A percentile compares a stretch with the other conserved stretches of the same genome.
phyloP scores from a whole-genome alignment of 2,797 vertebrate genomes.

The Decapterus maruadsi region DNA sequence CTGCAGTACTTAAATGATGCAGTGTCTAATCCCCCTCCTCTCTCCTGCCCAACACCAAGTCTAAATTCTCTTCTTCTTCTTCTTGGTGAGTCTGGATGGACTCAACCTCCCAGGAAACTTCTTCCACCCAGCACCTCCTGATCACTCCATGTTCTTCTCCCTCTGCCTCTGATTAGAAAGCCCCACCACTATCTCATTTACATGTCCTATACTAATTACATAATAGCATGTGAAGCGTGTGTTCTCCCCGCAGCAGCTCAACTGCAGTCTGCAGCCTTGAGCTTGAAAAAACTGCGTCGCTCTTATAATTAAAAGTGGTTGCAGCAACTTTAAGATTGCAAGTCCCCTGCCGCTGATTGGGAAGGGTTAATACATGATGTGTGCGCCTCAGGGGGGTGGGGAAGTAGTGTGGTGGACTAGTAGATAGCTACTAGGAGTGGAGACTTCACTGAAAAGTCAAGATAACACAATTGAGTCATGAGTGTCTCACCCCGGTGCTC shows the following conservation, averaged over 20 bases:
- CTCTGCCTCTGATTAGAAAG: constrained; percentile 41
- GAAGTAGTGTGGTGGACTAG: constrained; percentile 3
- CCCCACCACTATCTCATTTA: constrained; percentile 46
- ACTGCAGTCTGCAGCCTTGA: constrained; percentile 41
- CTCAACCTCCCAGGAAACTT: constrained; percentile 8
- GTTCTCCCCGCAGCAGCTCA: constrained; percentile 34
- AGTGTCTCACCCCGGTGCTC: constrained; percentile 31
- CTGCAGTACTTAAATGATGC: constrained; percentile 71
- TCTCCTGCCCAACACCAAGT: constrained; percentile 3
- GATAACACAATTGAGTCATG: constrained; percentile 39
- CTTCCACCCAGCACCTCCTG: constrained; percentile 10
- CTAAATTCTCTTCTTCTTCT: constrained; percentile 23
- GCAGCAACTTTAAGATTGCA: constrained; percentile 26
- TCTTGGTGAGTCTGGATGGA: neutral
- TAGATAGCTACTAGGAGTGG: constrained; percentile 18
- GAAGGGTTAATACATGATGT: constrained; percentile 35
- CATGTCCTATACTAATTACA: constrained; percentile 59
- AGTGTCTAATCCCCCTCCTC: constrained; percentile 13
- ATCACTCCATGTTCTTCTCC: constrained; percentile 2
- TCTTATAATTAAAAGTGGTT: constrained; percentile 64
- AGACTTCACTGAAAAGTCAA: constrained; percentile 47
- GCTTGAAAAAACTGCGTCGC: constrained; percentile 45
- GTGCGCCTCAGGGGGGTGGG: constrained; percentile 17
- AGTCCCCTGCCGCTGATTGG: neutral
- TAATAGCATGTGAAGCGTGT: constrained; percentile 48